phyloP scores from a whole-genome alignment of 92 coral and sea anemone species.

The Porites cylindrica region DNA sequence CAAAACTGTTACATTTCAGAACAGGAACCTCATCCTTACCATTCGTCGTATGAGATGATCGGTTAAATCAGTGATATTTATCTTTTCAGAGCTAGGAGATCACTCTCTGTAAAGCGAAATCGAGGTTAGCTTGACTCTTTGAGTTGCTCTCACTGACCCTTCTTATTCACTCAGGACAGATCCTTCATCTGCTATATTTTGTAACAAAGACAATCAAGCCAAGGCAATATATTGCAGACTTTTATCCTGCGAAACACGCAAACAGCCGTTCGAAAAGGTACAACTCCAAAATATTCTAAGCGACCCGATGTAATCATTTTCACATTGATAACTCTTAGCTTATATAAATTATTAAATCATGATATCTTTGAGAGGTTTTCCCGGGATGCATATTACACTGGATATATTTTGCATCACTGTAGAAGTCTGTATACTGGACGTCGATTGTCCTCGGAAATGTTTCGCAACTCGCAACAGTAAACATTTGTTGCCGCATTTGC shows the following conservation, averaged over 20 bases:
- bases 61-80: not conserved
- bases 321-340: conserved; percentile 35
- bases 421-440: not conserved
- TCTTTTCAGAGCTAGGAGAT: not conserved
- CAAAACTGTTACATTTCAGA: conserved; percentile 1
- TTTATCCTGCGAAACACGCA: not conserved
- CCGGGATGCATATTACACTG: not conserved
- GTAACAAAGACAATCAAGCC: not conserved
- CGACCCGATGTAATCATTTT: conserved; percentile 3
- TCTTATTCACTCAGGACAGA: not conserved
- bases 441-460: conserved; percentile 5
- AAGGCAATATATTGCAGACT: conserved; percentile 7
- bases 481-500: conserved; percentile 2
- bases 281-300: not conserved
- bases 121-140: not conserved
- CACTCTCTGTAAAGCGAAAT: not conserved
- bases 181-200: not conserved
- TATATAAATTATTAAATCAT: conserved; percentile 29
- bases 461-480: conserved; percentile 31
- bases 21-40: not conserved
- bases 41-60: not conserved
- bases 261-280: not conserved
- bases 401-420: not conserved
- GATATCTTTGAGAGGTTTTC: conserved; percentile 28
- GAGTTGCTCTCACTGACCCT: not conserved